Evolutionary conservation across 1,140 invertebrate genomes (phyloP).

Genomic region (Drosophila pruinosa): DNA sequence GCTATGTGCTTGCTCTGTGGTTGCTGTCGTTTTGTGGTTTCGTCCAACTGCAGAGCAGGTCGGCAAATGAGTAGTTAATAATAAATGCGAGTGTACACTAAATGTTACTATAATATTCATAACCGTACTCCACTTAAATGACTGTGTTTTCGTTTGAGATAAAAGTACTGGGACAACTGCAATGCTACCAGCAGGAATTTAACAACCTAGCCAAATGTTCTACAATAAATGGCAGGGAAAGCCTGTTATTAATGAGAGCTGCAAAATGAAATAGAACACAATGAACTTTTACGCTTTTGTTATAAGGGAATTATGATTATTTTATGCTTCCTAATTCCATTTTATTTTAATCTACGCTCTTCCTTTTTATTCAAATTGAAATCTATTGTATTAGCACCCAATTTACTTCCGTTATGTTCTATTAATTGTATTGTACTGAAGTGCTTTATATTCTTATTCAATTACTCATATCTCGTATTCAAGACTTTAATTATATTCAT

Average conservation of each 20-base stretch:
- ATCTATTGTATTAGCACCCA: too few relatives aligned
- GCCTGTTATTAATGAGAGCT: not conserved
- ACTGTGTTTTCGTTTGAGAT: not conserved
- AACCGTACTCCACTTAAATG: not conserved
- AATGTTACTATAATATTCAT: conserved; percentile 17
- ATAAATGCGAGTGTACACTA: conserved; percentile 5
- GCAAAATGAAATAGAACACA: not conserved
- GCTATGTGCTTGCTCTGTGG: conserved; percentile 35
- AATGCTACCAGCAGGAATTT: not conserved
- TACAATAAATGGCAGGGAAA: not conserved
- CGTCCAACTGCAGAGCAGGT: conserved; percentile 26
- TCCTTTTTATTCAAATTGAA: not conserved
- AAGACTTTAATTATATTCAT: too few relatives aligned
- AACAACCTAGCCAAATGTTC: not conserved
- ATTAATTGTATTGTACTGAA: too few relatives aligned
- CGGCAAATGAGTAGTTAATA: conserved; percentile 25
- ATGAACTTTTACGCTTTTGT: not conserved
- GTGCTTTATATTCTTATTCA: too few relatives aligned
- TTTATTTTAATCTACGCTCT: too few relatives aligned
- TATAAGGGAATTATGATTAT: not conserved
- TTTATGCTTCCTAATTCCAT: not conserved
- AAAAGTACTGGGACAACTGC: not conserved
- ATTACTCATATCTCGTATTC: too few relatives aligned
- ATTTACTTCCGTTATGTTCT: too few relatives aligned
- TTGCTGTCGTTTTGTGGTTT: conserved; percentile 40